These are phyloP conservation scores for Lepilemur septentrionalis DNA, from an alignment of 2,797 vertebrate genomes.

Conservation along the genomic window DNA sequence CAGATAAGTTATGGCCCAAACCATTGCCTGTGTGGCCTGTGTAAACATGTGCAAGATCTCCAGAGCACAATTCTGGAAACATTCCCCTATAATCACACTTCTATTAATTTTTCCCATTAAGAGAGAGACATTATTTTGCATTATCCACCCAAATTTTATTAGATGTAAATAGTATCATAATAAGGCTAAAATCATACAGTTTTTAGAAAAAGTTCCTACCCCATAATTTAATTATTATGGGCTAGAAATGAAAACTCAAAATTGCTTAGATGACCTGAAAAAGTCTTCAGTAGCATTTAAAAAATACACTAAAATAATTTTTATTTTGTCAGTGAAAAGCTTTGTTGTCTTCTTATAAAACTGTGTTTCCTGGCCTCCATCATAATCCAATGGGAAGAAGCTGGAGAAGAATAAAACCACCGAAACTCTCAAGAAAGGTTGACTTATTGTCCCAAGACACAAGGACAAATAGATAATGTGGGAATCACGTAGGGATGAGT, in stretches of 20 bases:
- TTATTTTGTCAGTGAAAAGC: background rate
- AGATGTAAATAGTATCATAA: background rate
- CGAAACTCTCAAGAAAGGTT: background rate
- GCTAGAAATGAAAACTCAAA: background rate
- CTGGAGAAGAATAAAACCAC: background rate
- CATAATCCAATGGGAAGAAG: background rate
- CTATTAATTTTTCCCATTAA: background rate
- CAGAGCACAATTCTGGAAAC: too few species aligned
- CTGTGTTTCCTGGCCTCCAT: background rate
- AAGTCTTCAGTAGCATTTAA: background rate
- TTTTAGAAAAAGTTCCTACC: background rate
- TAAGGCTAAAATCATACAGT: background rate
- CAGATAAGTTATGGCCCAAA: background rate
- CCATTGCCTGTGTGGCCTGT: background rate
- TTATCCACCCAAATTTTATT: background rate
- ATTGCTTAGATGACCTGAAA: background rate
- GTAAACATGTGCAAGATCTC: too few species aligned
- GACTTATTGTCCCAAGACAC: background rate
- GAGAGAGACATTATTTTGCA: background rate
- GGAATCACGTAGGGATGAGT: rapidly evolving
- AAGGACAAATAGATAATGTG: background rate
- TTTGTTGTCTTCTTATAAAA: background rate
- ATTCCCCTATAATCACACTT: too few species aligned
- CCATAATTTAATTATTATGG: background rate
- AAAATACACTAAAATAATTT: background rate